Conservation (phyloP, 2,888 invertebrate species). For the Nowickia ferox region DNA sequence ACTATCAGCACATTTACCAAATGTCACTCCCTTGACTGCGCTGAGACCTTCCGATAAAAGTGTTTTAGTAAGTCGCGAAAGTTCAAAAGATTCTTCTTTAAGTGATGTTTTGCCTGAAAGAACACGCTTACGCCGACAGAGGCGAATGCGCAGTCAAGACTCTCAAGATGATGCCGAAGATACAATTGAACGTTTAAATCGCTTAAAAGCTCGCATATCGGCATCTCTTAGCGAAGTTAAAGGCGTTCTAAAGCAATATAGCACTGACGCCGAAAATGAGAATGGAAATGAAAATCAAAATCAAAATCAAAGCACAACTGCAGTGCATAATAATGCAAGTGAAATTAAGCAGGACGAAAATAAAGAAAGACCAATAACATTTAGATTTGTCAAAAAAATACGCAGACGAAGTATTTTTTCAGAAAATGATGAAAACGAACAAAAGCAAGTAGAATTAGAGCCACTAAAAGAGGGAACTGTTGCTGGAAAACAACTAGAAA, state of each 20-base stretch:
- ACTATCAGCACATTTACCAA: conserved; percentile 47
- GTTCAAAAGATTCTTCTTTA: conserved; percentile 60
- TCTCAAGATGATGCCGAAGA: conserved; percentile 77
- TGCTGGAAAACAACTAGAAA: neutral
- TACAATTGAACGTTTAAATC: conserved; percentile 80
- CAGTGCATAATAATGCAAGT: neutral
- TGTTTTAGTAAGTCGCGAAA: neutral
- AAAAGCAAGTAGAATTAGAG: conserved; percentile 32
- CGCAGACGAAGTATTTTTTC: conserved; percentile 79
- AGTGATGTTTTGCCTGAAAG: conserved; percentile 75
- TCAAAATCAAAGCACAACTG: conserved; percentile 25
- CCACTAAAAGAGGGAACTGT: neutral
- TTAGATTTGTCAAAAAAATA: conserved; percentile 81
- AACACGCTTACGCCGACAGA: conserved; percentile 78
- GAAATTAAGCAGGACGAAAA: conserved; percentile 14
- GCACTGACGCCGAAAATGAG: conserved; percentile 77
- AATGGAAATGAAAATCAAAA: too few species aligned
- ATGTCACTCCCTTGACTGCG: neutral
- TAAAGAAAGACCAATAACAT: conserved; percentile 75
- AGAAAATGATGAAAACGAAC: conserved; percentile 76
- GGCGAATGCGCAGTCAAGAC: conserved; percentile 77
- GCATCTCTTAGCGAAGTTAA: conserved; percentile 82
- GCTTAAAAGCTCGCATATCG: conserved; percentile 81
- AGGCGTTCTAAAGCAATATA: conserved; percentile 81
- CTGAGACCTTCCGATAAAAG: neutral